Base-by-base conservation (phyloP, 2,797 vertebrate species). In the Pipistrellus kuhlii region DNA sequence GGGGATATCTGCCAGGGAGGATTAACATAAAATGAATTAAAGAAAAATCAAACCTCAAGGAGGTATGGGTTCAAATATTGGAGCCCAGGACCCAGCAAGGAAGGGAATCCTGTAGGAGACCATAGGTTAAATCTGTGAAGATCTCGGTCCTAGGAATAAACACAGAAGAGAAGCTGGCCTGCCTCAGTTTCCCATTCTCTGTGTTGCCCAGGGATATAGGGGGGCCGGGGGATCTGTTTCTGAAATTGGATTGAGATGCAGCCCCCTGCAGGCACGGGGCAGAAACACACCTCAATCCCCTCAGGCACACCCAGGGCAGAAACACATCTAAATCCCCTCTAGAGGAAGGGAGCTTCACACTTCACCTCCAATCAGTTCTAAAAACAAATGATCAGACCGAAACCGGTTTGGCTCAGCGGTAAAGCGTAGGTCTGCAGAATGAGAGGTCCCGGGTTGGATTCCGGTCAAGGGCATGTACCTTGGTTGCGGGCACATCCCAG, bases 301-400 rank as follows among this genome's bases (percentile, higher is more conserved):
- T 76, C 14, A 44, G 41, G 41, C 41, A 44, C 41, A 44, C 41
- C 6, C 41, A 44, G 23, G 38, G 8, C 44, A 44, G 44, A 44
- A 44, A 44, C 44, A 44, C 44, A 44, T 10, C 44, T 44, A 9
- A 44, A 44, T 44, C 44, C 23, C 85, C n/a, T 76, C 14, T n/a
- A 48, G 3, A 59, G 38, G n/a, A 84, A 75, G 59, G 55, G 57
- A 68, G 48, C 15, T 12, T 82, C 85, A 75, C 62, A 59, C 23
- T 88, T 88, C 18, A 57, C n/a, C 23, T 57, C 48, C 83, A 87
- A 55, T 55, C 27, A 83, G 48, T 75, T 76, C 35, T 68, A 55
- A 53, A 80, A 68, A n/a, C 69, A 75, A 68, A 77, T 64, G 14
- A 30, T 82, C 57, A 73, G 38, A 41, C 38, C 38, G 6, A 41